These are phyloP conservation scores for Acromyrmex heyeri DNA, from an alignment of 1,140 invertebrate genomes.

Conservation along the genomic window DNA sequence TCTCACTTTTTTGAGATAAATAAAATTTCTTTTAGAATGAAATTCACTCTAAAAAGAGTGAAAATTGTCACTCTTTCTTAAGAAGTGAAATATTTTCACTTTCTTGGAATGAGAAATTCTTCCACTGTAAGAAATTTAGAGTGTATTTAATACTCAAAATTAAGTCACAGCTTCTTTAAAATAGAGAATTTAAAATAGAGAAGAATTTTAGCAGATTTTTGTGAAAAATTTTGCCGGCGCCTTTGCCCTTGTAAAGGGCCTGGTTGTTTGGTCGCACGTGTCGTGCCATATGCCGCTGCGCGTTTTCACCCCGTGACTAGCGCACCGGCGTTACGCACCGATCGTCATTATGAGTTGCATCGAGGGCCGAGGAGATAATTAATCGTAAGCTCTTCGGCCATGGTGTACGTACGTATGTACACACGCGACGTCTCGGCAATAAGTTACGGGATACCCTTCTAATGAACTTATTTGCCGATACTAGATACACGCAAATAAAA, in stretches of 20 bases:
- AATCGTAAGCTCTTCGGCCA: not conserved
- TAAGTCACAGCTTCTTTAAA: not conserved
- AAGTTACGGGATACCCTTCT: not conserved
- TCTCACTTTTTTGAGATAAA: too few species aligned
- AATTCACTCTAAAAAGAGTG: too few species aligned
- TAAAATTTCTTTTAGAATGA: too few species aligned
- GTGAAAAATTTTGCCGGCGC: slow-evolving; percentile 8
- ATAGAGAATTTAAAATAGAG: too few species aligned
- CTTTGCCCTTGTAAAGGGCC: slow-evolving; percentile 21
- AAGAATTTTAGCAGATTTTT: not conserved
- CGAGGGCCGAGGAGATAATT: slow-evolving; percentile 42
- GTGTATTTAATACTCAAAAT: not conserved
- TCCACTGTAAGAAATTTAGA: not conserved
- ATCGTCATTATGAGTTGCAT: slow-evolving; percentile 47
- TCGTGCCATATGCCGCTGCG: slow-evolving; percentile 69
- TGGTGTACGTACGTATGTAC: not conserved
- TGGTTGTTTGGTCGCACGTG: slow-evolving; percentile 71
- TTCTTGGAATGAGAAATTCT: too few species aligned
- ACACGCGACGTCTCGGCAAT: not conserved
- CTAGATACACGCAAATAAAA: not conserved
- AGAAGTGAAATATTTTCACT: too few species aligned
- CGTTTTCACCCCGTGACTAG: slow-evolving; percentile 39
- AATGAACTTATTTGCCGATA: slow-evolving; percentile 43
- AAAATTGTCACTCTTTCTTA: too few species aligned
- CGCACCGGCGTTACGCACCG: slow-evolving; percentile 49